These are phyloP conservation scores for Columba livia DNA, from an alignment of 2,113 vertebrate genomes.

Conservation along the genomic window DNA sequence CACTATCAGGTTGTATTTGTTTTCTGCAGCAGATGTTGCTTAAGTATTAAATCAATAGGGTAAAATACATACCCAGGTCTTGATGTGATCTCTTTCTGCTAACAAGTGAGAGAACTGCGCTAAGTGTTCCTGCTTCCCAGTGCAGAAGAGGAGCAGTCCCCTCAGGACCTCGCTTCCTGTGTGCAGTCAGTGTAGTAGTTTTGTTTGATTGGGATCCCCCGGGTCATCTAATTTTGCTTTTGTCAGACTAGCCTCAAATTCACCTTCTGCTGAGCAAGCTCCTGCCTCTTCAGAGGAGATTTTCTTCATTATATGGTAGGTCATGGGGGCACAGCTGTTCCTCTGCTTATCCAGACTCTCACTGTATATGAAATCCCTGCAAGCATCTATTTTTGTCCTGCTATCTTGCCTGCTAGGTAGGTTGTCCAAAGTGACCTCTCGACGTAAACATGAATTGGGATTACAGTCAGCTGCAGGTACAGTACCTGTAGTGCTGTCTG, in stretches of 20 bases:
- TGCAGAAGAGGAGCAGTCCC: background rate
- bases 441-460: background rate
- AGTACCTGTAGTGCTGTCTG: background rate
- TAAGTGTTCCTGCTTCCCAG: background rate
- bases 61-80: background rate
- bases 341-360: background rate
- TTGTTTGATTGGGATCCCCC: slow-evolving; percentile 2
- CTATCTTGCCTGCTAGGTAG: background rate
- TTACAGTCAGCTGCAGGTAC: background rate
- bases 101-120: background rate
- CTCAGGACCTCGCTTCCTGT: background rate
- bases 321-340: slow-evolving; percentile 25
- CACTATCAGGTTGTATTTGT: background rate
- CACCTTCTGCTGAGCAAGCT: background rate
- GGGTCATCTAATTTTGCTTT: slow-evolving; percentile 21
- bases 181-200: background rate
- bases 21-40: background rate
- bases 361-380: background rate
- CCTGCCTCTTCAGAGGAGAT: slow-evolving; percentile 36
- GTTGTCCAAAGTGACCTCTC: background rate
- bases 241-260: slow-evolving; percentile 21
- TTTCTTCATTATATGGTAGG: slow-evolving; percentile 6
- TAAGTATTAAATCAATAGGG: background rate
- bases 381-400: slow-evolving; percentile 5
- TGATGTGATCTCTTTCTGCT: background rate